Conservation (phyloP, 2,797 vertebrate genomes). For the Enteromius fasciolatus region DNA sequence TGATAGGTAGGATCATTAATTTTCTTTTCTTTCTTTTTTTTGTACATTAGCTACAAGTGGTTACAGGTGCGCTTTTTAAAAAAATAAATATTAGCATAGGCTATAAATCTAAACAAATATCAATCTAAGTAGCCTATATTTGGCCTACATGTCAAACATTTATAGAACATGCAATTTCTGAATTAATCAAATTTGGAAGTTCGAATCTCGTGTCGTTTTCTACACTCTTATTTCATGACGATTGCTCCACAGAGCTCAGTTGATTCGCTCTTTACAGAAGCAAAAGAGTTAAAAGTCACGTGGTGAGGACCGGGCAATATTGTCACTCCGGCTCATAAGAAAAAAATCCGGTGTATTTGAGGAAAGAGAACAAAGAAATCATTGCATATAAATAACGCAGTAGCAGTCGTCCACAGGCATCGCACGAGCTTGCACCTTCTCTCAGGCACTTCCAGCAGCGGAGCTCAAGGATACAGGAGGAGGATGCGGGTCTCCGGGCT, state of each 20-base stretch:
- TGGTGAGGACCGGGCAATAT: slow-evolving; percentile 70
- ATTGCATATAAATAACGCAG: slow-evolving; percentile 69
- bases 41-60: background rate
- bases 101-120: too few species aligned
- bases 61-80: background rate
- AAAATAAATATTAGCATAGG: too few species aligned
- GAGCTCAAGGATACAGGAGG: slow-evolving; percentile 43
- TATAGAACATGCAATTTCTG: background rate
- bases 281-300: slow-evolving; percentile 74
- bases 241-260: background rate
- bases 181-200: background rate
- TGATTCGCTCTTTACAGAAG: slow-evolving; percentile 40
- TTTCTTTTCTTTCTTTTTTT: too few species aligned
- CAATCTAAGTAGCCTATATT: background rate
- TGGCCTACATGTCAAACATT: background rate
- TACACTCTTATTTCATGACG: background rate
- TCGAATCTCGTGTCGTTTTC: background rate
- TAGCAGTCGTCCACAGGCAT: slow-evolving; percentile 49
- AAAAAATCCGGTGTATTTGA: slow-evolving; percentile 51
- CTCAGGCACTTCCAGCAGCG: slow-evolving; percentile 40
- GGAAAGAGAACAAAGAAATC: slow-evolving; percentile 72
- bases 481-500: slow-evolving; percentile 71
- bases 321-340: slow-evolving; percentile 67
- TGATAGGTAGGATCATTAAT: background rate
- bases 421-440: slow-evolving; percentile 6